A percentile compares a stretch with the other conserved stretches of the same genome.
phyloP scores from a whole-genome alignment of 1,140 invertebrate species.

The Trachymyrmex septentrionalis region DNA sequence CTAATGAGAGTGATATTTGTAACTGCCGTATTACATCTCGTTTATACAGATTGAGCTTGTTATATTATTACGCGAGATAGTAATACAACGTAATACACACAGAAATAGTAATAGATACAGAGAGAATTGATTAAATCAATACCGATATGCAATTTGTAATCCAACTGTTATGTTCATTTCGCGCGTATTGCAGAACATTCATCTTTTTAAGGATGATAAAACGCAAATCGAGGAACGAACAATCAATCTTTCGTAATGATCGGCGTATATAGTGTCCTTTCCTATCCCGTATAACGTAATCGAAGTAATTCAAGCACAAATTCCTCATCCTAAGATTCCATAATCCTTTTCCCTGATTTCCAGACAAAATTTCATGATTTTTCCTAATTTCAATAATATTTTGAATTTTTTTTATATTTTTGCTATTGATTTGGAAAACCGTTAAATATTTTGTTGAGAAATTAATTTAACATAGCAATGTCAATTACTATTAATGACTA shows the following conservation, averaged over 20 bases:
- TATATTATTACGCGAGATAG: not conserved
- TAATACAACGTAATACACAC: not conserved
- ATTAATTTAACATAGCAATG: too few species aligned
- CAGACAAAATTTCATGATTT: too few species aligned
- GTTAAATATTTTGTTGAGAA: too few species aligned
- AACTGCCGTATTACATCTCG: not conserved
- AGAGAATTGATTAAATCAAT: conserved; percentile 23
- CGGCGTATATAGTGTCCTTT: not conserved
- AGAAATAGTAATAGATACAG: not conserved
- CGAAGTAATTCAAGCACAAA: not conserved
- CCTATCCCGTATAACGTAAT: not conserved
- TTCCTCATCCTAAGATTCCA: too few species aligned
- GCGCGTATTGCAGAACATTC: not conserved
- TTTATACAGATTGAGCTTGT: not conserved
- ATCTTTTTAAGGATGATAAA: not conserved
- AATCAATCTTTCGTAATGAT: not conserved
- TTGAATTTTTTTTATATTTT: too few species aligned
- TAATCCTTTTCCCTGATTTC: too few species aligned
- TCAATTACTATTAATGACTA: too few species aligned
- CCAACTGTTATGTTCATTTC: not conserved
- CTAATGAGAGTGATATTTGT: not conserved
- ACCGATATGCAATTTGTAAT: not conserved
- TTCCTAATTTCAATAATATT: too few species aligned
- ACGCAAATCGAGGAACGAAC: not conserved
- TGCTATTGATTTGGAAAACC: too few species aligned